Evolutionary conservation across 2,113 vertebrate species (phyloP), one percentile per base, ranked within the genome.

Genomic region (Caracal caracal): DNA sequence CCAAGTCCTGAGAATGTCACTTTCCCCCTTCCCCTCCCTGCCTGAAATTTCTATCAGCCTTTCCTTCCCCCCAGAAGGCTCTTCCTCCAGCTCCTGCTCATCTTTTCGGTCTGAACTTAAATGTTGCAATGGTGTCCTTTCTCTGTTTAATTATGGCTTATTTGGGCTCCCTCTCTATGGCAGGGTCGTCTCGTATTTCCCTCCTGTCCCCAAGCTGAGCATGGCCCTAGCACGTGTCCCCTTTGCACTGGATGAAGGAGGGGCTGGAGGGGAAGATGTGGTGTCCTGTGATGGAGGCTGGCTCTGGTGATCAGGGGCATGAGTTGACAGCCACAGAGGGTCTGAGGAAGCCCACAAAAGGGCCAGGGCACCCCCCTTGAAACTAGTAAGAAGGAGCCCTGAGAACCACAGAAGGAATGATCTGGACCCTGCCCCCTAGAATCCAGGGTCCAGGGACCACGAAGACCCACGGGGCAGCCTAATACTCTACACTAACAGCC

Each of bases 371-470:
- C 37, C 4, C 30, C 30, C 47, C 16, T 5, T 9, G 75, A 47
- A 5, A 20, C 28, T 15, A 0, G 53, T 3, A 35, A 70, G 61
- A 85, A 68, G 61, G 51, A 59, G 68, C 26, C 4, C 5, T 12
- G 61, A 92, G 61, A 30, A 9, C 12, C 76, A 47, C n/a, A 63
- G 3, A 43, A 51, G 16, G 28, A 66, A 53, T 53, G 30, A 43
- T 1, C 16, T 0, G 1, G 5, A 26, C 16, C 3, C 63, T 79
- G 4, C 15, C 19, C 22, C n/a, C 43, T 7, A 15, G 20, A 13
- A 53, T 3, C 71, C 66, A 61, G 70, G 2, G 15, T 1, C 26
- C 13, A 10, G 1, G 2, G 35, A 75, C 53, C 47, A 12, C 59
- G 9, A 33, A 83, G 49, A 28, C 47, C 59, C n/a, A 61, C 15